A percentile compares a stretch with the other conserved stretches of the same genome.
Evolutionary conservation across 2,888 invertebrate genomes (phyloP).

Genomic region (Sclerodermus sp.): DNA sequence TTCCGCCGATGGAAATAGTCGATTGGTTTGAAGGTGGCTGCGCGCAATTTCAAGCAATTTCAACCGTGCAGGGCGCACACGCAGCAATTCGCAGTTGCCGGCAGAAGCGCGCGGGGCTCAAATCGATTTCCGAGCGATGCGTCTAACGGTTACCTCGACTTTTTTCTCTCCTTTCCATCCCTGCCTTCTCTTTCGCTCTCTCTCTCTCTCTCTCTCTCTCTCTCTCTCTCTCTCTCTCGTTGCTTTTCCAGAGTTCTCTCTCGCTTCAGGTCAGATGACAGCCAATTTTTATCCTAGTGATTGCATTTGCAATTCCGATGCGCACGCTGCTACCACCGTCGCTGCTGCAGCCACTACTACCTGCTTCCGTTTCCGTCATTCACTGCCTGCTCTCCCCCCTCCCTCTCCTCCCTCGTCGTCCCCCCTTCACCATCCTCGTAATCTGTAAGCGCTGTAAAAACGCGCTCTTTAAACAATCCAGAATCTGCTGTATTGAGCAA

Average conservation of each 20-base stretch:
- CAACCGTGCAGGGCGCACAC: too few species aligned
- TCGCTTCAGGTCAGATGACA: constrained; percentile 51
- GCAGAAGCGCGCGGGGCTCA: constrained; percentile 15
- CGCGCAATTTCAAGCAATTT: background rate
- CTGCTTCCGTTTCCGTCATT: constrained; percentile 12
- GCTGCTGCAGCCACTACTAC: constrained; percentile 22
- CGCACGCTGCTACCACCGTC: constrained; percentile 17
- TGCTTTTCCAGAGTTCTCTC: constrained; percentile 26
- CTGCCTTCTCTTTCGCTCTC: constrained; percentile 11
- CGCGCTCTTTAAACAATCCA: constrained; percentile 5
- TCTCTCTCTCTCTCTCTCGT: background rate
- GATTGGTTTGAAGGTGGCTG: background rate
- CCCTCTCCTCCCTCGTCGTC: background rate
- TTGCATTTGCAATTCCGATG: constrained; percentile 56
- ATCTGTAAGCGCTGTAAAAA: constrained; percentile 2
- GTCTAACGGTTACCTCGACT: constrained; percentile 19
- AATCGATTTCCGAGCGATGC: constrained; percentile 37
- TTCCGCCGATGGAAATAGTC: too few species aligned
- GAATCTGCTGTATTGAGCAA: too few species aligned
- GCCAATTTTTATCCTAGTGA: constrained; percentile 55
- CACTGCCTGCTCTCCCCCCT: too few species aligned
- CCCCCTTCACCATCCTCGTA: background rate
- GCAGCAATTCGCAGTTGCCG: background rate
- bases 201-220: constrained; percentile 5
- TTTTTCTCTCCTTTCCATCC: constrained; percentile 22